Evolutionary conservation across 2,888 invertebrate species (phyloP).

Genomic region (Metellina segmentata): DNA sequence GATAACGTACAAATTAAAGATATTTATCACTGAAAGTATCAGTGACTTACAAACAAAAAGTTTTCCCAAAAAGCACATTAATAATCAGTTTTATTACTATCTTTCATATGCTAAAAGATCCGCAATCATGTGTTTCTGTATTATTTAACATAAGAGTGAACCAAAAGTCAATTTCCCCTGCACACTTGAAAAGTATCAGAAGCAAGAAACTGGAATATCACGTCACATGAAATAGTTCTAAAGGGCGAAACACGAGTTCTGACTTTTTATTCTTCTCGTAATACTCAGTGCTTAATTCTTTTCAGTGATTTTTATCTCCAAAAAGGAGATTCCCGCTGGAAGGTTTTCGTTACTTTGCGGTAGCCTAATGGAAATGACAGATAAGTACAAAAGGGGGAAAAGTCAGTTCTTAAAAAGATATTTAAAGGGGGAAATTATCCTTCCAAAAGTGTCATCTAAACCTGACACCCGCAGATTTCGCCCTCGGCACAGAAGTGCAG

Average conservation of each 20-base stretch:
- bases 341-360: background rate
- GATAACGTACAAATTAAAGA: no score
- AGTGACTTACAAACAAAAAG: no score
- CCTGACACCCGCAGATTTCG: constrained; percentile 51
- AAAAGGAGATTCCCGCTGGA: background rate
- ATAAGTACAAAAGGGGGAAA: constrained; percentile 36
- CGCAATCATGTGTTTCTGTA: background rate
- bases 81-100: no score
- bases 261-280: constrained; percentile 2
- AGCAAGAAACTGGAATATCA: background rate
- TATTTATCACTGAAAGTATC: no score
- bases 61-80: no score
- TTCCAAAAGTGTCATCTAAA: constrained; percentile 34
- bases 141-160: background rate
- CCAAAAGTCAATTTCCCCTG: background rate
- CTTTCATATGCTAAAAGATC: no score
- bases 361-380: constrained; percentile 49
- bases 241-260: background rate
- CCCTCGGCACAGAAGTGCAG: constrained; percentile 38
- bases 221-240: background rate
- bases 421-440: constrained; percentile 42
- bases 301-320: background rate
- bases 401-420: constrained; percentile 39
- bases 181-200: background rate
- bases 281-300: background rate